These are phyloP conservation scores for Propsilocerus akamusi DNA, from an alignment of 1,140 invertebrate species.

Conservation along the genomic window DNA sequence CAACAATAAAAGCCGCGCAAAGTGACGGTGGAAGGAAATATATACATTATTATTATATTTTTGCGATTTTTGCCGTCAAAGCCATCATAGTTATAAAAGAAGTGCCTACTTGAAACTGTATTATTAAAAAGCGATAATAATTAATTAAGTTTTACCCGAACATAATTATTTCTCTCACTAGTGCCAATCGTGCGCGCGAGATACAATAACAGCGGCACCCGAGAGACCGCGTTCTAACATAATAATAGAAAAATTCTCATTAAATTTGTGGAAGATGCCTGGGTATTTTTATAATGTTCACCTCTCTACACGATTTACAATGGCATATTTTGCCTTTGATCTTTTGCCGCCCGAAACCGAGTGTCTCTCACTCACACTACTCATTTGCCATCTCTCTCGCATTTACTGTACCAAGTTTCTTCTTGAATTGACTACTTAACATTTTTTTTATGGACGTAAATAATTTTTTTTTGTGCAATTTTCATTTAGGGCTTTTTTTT, in stretches of 20 bases:
- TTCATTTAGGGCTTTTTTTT: no score
- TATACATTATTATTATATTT: not conserved
- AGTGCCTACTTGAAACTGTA: not conserved
- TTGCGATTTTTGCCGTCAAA: not conserved
- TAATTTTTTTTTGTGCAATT: no score
- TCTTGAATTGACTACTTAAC: no score
- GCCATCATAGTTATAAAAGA: not conserved
- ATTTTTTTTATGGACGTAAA: no score
- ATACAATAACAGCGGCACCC: not conserved
- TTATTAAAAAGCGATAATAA: not conserved
- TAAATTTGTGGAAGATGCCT: constrained; percentile 1
- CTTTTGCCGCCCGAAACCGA: constrained; percentile 1
- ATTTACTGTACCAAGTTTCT: not conserved
- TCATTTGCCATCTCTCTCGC: not conserved
- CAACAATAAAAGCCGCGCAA: not conserved
- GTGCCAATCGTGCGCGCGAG: no score
- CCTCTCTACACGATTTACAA: constrained; percentile 3
- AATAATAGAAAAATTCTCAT: not conserved
- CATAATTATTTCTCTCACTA: no score
- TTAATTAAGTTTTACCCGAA: not conserved
- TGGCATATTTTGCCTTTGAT: constrained; percentile 1
- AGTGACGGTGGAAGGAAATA: not conserved
- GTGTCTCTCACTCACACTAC: not conserved
- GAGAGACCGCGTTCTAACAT: not conserved
- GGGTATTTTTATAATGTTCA: constrained; percentile 3